These are phyloP conservation scores for Tromatobia lineatoria DNA, from an alignment of 2,888 invertebrate genomes.

Conservation along the genomic window DNA sequence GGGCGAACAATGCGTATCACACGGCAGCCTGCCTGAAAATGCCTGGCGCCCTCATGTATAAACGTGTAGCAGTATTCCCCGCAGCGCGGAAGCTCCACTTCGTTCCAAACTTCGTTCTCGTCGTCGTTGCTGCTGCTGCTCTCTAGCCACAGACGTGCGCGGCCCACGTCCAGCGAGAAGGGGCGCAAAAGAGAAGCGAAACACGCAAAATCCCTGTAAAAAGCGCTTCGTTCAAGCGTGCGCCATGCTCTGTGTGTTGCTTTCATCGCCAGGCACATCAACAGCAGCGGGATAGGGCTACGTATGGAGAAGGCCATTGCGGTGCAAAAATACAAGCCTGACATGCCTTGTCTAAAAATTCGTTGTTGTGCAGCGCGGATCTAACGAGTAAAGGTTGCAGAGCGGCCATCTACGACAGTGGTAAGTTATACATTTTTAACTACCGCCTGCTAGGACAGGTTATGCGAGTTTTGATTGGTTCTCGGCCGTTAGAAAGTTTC, in stretches of 20 bases:
- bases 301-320: slow-evolving; percentile 6
- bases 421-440: neutral
- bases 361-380: neutral
- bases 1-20: slow-evolving; percentile 80
- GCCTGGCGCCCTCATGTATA: slow-evolving; percentile 66
- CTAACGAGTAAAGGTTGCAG: neutral
- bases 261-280: slow-evolving; percentile 9
- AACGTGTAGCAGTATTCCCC: slow-evolving; percentile 51
- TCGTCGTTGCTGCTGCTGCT: slow-evolving; percentile 59
- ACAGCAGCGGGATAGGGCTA: neutral
- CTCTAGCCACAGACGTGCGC: slow-evolving; percentile 64
- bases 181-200: slow-evolving; percentile 48
- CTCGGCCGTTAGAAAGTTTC: too few relatives aligned
- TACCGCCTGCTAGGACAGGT: neutral
- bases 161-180: slow-evolving; percentile 61
- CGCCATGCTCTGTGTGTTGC: neutral
- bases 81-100: slow-evolving; percentile 67
- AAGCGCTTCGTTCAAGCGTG: slow-evolving; percentile 38
- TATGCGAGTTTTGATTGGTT: too few relatives aligned
- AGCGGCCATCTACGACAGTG: neutral
- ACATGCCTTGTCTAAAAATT: neutral
- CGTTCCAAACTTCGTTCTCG: slow-evolving; percentile 55
- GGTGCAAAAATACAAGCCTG: slow-evolving; percentile 13
- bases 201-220: slow-evolving; percentile 46
- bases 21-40: slow-evolving; percentile 79